Conservation (phyloP, 2,888 invertebrate genomes). For the Acleris literana region DNA sequence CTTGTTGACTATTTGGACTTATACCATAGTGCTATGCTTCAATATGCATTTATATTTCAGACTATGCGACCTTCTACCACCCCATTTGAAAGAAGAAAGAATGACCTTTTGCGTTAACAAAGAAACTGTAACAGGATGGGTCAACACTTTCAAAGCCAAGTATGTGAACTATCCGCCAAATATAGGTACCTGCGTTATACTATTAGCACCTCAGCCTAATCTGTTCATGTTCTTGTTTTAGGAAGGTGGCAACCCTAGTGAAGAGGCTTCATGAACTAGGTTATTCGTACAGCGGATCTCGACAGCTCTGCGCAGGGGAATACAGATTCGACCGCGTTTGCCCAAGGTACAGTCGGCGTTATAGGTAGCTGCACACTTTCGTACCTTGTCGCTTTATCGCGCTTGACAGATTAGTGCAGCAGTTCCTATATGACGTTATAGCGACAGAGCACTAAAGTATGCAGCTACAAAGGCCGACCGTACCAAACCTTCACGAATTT, state of each 20-base stretch:
- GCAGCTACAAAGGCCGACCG: no score
- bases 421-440: no score
- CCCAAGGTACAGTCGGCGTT: conserved; percentile 67
- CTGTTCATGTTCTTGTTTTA: conserved; percentile 43
- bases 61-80: conserved; percentile 87
- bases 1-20: no score
- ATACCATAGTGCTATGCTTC: not conserved
- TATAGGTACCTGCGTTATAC: no score
- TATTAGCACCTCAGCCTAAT: no score
- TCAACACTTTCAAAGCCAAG: conserved; percentile 89
- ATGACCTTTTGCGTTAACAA: conserved; percentile 82
- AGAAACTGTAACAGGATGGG: conserved; percentile 89
- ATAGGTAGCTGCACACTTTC: no score
- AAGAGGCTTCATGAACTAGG: conserved; percentile 71
- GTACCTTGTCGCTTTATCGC: no score
- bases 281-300: conserved; percentile 71
- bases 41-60: conserved; percentile 48
- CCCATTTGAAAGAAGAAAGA: conserved; percentile 88
- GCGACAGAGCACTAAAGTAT: no score
- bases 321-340: conserved; percentile 84
- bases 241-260: conserved; percentile 76
- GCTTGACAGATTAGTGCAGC: no score
- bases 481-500: no score
- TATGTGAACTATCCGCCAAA: conserved; percentile 48
- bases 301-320: conserved; percentile 73